Percentiles rank a stretch among this genome's conserved stretches.
Conservation (phyloP, 2,797 vertebrate genomes). For the Pseudotriccus pelzelni region DNA sequence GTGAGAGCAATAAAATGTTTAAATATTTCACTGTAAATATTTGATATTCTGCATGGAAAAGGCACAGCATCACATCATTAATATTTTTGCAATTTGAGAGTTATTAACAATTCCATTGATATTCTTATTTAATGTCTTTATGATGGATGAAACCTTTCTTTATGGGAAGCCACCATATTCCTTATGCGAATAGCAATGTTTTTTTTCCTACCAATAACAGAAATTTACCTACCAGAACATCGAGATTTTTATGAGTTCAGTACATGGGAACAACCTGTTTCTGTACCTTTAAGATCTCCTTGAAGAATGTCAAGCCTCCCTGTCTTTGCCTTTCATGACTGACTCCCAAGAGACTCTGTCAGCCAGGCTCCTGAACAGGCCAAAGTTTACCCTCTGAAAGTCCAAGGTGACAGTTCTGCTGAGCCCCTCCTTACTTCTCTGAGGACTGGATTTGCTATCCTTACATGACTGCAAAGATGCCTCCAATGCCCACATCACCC, state of each 20-base stretch:
- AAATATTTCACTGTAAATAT: background rate
- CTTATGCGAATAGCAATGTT: background rate
- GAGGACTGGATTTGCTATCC: background rate
- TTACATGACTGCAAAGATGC: too few species aligned
- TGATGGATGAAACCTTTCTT: background rate
- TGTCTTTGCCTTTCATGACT: background rate
- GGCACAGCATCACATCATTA: background rate
- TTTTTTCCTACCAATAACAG: background rate
- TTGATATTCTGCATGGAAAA: background rate
- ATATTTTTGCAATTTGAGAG: background rate
- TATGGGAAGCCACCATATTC: background rate
- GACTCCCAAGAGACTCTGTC: background rate
- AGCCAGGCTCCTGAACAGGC: background rate
- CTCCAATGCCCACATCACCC: background rate
- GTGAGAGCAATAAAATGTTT: background rate
- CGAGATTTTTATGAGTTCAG: background rate
- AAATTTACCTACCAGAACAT: background rate
- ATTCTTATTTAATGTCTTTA: background rate
- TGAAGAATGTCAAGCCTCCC: background rate
- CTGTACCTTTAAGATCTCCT: background rate
- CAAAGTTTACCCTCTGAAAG: background rate
- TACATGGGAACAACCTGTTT: background rate
- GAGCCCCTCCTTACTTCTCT: background rate
- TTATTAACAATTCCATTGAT: background rate
- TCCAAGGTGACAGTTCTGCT: background rate